phyloP scores from a whole-genome alignment of 2,888 invertebrate species.

The Eristalis tenax region DNA sequence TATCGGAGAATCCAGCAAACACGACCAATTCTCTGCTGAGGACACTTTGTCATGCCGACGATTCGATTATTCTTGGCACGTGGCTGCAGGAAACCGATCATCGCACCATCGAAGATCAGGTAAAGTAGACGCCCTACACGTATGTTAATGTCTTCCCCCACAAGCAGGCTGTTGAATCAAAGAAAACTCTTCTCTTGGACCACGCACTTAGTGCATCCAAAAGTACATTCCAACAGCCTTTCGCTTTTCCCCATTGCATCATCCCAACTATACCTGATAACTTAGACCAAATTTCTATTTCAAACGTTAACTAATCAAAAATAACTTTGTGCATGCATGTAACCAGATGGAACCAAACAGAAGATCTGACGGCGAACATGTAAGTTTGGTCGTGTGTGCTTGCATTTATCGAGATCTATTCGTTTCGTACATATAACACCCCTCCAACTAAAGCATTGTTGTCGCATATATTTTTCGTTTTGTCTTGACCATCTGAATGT shows the following conservation, averaged over 20 bases:
- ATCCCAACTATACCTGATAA: background rate
- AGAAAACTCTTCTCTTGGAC: background rate
- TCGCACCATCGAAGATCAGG: conserved; percentile 98
- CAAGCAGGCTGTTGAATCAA: conserved; percentile 12
- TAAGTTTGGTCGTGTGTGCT: conserved; percentile 83
- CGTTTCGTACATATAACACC: conserved; percentile 4
- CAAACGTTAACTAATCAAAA: conserved; percentile 34
- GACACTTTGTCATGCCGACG: conserved; percentile 92
- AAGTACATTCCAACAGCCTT: conserved; percentile 1
- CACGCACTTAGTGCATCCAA: too few species aligned
- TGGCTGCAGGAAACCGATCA: conserved; percentile 99
- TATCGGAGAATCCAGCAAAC: conserved; percentile 95
- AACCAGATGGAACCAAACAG: conserved; percentile 91
- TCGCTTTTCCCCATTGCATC: background rate
- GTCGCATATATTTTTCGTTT: conserved; percentile 12
- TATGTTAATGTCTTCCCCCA: background rate
- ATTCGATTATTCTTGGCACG: conserved; percentile 95
- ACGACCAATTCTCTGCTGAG: conserved; percentile 93
- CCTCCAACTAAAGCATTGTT: conserved; percentile 32
- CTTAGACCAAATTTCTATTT: conserved; percentile 1
- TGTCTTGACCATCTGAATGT: conserved; percentile 8
- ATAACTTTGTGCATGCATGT: conserved; percentile 64
- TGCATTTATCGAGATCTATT: conserved; percentile 36
- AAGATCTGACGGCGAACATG: conserved; percentile 90
- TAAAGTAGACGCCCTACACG: conserved; percentile 80